phyloP scores from a whole-genome alignment of 2,113 vertebrate genomes.

The Chrysochloris asiatica region DNA sequence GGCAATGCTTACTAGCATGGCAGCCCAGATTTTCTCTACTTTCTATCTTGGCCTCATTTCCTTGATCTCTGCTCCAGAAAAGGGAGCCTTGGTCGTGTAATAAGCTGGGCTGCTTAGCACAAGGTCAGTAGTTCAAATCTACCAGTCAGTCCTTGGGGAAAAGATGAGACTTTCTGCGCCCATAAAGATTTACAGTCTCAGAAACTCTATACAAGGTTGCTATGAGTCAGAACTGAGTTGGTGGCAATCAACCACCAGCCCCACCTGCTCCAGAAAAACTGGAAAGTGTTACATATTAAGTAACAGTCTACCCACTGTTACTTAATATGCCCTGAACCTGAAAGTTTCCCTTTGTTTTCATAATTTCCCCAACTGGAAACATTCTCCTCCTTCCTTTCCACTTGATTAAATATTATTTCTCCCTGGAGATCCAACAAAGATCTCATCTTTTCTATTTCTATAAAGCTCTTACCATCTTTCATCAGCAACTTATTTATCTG shows the following conservation, averaged over 20 bases:
- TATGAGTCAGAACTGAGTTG: no score
- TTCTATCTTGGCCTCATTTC: not conserved
- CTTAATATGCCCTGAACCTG: not conserved
- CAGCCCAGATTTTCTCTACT: not conserved
- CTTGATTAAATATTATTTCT: slow-evolving; percentile 42
- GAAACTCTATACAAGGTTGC: no score
- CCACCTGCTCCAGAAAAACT: no score
- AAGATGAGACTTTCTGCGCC: no score
- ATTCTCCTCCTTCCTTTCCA: not conserved
- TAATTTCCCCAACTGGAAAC: slow-evolving; percentile 30
- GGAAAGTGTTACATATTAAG: not conserved
- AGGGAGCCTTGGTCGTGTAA: no score
- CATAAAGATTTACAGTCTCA: no score
- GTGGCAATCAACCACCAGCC: no score
- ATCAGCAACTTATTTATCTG: slow-evolving; percentile 14
- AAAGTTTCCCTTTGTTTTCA: not conserved
- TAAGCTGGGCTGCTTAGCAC: no score
- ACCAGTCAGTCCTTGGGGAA: no score
- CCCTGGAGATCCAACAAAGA: not conserved
- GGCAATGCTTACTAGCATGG: not conserved
- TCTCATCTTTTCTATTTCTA: not conserved
- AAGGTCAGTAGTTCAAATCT: no score
- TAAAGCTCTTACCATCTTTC: slow-evolving; percentile 23
- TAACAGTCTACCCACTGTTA: not conserved
- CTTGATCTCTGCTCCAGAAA: not conserved